Conservation (phyloP, 2,113 vertebrate genomes). For the Cathartes aura region DNA sequence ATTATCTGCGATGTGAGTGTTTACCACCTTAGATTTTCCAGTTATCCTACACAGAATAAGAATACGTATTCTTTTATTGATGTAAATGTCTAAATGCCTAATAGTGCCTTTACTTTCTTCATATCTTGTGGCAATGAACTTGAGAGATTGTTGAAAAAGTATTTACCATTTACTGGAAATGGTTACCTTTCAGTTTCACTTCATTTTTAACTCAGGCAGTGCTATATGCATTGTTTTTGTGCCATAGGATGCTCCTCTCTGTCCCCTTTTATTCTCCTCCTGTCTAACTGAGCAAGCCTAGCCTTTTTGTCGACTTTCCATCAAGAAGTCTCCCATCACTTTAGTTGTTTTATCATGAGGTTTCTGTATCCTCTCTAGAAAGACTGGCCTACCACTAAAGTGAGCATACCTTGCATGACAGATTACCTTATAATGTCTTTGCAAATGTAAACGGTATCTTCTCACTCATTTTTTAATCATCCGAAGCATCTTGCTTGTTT, state of each 20-base stretch:
- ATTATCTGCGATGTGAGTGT: fast-evolving
- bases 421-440: neutral
- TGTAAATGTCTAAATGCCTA: neutral
- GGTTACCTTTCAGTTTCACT: constrained; percentile 9
- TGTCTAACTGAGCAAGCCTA: neutral
- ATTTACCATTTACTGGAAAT: constrained; percentile 18
- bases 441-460: neutral
- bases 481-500: neutral
- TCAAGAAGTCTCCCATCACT: neutral
- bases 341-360: neutral
- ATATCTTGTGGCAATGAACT: neutral
- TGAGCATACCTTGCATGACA: neutral
- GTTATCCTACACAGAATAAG: neutral
- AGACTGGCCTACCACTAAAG: neutral
- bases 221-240: neutral
- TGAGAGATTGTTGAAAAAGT: neutral
- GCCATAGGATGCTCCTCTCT: neutral
- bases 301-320: neutral
- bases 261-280: neutral
- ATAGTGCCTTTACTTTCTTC: neutral
- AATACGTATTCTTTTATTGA: neutral
- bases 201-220: neutral
- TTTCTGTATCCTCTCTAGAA: neutral
- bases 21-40: neutral
- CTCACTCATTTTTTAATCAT: neutral